Conservation (phyloP, 92 coral and sea anemone species). For the Blastomussa wellsi region DNA sequence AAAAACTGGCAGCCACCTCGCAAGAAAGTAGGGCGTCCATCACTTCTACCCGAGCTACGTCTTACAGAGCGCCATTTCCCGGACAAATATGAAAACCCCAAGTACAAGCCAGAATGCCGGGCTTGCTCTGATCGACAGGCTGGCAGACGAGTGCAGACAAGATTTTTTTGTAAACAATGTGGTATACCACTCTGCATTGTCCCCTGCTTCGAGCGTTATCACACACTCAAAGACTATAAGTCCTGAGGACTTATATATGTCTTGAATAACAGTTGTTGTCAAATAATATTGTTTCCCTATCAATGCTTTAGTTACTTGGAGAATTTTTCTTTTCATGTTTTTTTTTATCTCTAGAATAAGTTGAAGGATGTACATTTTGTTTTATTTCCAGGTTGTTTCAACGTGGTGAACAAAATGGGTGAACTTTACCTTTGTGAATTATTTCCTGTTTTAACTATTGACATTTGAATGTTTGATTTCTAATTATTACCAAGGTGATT, state of each 20-base stretch:
- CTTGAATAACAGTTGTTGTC: too few species aligned
- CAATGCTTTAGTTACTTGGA: background rate
- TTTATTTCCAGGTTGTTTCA: background rate
- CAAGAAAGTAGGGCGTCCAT: constrained; percentile 35
- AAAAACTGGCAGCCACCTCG: constrained; percentile 7
- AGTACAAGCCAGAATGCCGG: constrained; percentile 58
- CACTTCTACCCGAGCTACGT: constrained; percentile 37
- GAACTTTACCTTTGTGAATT: background rate
- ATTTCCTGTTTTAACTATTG: background rate
- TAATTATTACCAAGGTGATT: background rate
- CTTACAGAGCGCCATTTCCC: constrained; percentile 44
- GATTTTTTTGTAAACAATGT: too few species aligned
- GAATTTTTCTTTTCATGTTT: constrained; percentile 10
- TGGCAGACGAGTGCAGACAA: too few species aligned
- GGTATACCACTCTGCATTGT: too few species aligned
- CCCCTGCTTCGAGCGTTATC: too few species aligned
- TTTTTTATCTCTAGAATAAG: background rate
- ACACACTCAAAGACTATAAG: too few species aligned
- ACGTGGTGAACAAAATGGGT: background rate
- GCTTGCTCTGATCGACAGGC: too few species aligned
- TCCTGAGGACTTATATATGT: too few species aligned
- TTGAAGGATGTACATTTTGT: constrained; percentile 2
- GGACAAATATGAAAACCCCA: constrained; percentile 45
- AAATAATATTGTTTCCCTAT: too few species aligned
- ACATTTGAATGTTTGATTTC: background rate